phyloP scores from a whole-genome alignment of 2,113 vertebrate genomes.

The Zapus hudsonius region DNA sequence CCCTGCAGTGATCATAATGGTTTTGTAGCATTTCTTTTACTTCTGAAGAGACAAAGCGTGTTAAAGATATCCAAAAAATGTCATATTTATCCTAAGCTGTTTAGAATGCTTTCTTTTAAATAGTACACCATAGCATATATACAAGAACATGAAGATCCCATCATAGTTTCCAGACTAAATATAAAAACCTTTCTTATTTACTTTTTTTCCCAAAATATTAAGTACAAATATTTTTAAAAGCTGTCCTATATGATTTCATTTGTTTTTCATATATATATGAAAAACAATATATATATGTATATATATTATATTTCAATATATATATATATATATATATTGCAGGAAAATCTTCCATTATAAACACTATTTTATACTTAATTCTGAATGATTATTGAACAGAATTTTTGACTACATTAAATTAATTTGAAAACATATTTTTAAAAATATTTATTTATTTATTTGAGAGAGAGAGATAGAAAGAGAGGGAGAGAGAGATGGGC shows the following conservation, averaged over 20 bases:
- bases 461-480: too few species aligned
- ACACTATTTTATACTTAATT: neutral
- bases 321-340: neutral
- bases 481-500: too few species aligned
- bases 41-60: constrained; percentile 51
- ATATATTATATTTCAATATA: neutral
- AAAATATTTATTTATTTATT: too few species aligned
- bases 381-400: neutral
- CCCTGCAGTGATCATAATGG: constrained; percentile 60
- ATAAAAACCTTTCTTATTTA: neutral
- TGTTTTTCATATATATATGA: neutral
- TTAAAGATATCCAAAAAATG: constrained; percentile 54
- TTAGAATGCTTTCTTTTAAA: constrained; percentile 64
- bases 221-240: neutral
- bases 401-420: neutral
- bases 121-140: neutral
- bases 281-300: neutral
- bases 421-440: neutral
- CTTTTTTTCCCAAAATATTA: neutral
- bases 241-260: neutral
- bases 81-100: constrained; percentile 63
- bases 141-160: neutral
- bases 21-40: constrained; percentile 53
- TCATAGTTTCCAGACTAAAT: neutral
- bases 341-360: neutral